Evolutionary conservation across 2,888 invertebrate species (phyloP), one percentile per base, ranked within the genome.

Genomic region (Magallana nippona): DNA sequence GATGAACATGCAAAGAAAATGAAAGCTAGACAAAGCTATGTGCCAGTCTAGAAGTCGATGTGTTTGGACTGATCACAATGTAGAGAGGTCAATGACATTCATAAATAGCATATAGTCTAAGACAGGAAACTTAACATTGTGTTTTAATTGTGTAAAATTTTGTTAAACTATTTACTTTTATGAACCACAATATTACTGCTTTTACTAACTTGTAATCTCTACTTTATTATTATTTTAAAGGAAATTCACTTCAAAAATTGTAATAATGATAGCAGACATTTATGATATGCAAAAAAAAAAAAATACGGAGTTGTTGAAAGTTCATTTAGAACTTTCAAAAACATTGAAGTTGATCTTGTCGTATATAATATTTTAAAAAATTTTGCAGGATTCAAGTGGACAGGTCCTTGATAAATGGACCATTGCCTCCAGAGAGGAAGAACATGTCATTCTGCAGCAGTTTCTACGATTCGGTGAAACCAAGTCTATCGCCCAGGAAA

Each of bases 391-490:
- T 95, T 96, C 96, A 91, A 96, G 97, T 95, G 96, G 97, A 91
- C 96, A 96, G 94, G 95, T 97, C 93, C 95, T 97, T 95, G 97
- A 97, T 95, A 96, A 97, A 95, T 98, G 98, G 98, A 96, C 96
- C 92, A 96, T 97, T 93, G 97, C 97, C 94, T 97, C 96, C 91
- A 96, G 96, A 92, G 97, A 98, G 94, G 98, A 98, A 95, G 98
- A 98, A 95, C 97, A 97, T 93, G 96, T 98, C 95, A 97, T 98
- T 90, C 95, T 98, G 89, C 97, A 98, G 94, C 98, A 98, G 95
- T 98, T 98, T 94, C 96, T 98, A 92, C 96, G 97, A 92, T 97
- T 98, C 92, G 97, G 97, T 92, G 97, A 97, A 95, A 98, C 98
- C 87, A 96, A 97, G 94, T 96, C 97, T 90, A 96, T 97, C 92